Evolutionary conservation across 2,113 vertebrate genomes (phyloP), one percentile per base, ranked within the genome.

Genomic region (Ciconia boyciana): DNA sequence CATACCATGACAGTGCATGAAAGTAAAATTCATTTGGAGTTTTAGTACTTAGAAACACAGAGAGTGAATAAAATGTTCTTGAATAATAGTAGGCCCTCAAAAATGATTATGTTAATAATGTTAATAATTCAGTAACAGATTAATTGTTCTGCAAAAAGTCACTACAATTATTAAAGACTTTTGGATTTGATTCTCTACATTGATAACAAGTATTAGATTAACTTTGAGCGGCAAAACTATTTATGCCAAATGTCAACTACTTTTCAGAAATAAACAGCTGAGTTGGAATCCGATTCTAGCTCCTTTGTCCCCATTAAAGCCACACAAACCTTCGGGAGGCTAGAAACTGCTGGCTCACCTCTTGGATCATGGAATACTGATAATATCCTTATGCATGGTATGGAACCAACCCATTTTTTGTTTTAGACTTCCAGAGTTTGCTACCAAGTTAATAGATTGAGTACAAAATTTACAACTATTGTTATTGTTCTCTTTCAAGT

Each of bases 41-140:
- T 71, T 87, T 48, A 46, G 16, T 24, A 60, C 4, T 18, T 31
- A 48, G 29, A 78, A 87, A 44, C 6, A n/a, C 2, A 85, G 10
- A 76, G 21, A 16, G 10, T 61, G 4, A 89, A 44, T n/a, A 61
- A 81, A 70, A 66, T 26, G 0, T 2, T 72, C n/a, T 46, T 44
- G 5, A 65, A n/a, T 70, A 54, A n/a, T 7, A 70, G 11, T 22
- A 60, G 5, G 7, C 2, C 20, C 10, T 49, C 61, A 72, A 65
- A 77, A 87, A 48, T 25, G 0, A 32, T 64, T 55, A 29, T 0
- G 1, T 44, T 43, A 52, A 39, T 57, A n/a, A 19, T 2, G 2
- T 29, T 43, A 77, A 74, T n/a, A 58, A 82, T 24, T 64, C 24
- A 16, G 19, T 64, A 75, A 64, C 15, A 64, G 26, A 36, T 60